Conservation (phyloP, 1,140 invertebrate species). For the Scaptomyza pallida region DNA sequence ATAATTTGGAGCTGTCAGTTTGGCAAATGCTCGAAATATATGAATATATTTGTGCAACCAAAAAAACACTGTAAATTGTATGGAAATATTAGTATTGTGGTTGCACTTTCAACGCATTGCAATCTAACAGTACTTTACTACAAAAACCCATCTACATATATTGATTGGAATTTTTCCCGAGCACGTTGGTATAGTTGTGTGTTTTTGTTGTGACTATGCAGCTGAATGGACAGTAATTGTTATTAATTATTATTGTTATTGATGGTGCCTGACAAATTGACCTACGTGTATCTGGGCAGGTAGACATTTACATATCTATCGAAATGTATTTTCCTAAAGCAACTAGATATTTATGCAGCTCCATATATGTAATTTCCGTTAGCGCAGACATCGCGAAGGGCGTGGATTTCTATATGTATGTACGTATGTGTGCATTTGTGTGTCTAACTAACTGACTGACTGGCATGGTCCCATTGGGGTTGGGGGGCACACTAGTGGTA, state of each 20-base stretch:
- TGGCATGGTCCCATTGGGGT: constrained; percentile 19
- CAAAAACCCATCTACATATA: constrained; percentile 12
- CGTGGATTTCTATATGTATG: constrained; percentile 10
- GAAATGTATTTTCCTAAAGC: constrained; percentile 40
- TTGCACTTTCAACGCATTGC: constrained; percentile 10
- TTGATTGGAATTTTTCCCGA: constrained; percentile 33
- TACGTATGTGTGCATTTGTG: constrained; percentile 1
- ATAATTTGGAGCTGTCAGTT: constrained; percentile 39
- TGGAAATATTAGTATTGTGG: too few relatives aligned
- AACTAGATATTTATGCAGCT: constrained; percentile 39
- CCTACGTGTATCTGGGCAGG: constrained; percentile 1
- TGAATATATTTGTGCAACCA: constrained; percentile 23
- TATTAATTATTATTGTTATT: constrained; percentile 81
- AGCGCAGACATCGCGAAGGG: constrained; percentile 5
- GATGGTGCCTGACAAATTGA: constrained; percentile 69
- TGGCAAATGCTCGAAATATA: constrained; percentile 29
- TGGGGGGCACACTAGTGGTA: neutral
- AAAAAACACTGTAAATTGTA: neutral
- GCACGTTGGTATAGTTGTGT: constrained; percentile 1
- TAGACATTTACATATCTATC: neutral
- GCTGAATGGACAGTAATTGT: constrained; percentile 67
- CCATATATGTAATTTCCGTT: constrained; percentile 40
- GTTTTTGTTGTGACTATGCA: neutral
- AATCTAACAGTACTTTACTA: neutral
- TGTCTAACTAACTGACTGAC: constrained; percentile 1